phyloP scores from a whole-genome alignment of 2,888 invertebrate species.

The Opisthograptis luteolata region DNA sequence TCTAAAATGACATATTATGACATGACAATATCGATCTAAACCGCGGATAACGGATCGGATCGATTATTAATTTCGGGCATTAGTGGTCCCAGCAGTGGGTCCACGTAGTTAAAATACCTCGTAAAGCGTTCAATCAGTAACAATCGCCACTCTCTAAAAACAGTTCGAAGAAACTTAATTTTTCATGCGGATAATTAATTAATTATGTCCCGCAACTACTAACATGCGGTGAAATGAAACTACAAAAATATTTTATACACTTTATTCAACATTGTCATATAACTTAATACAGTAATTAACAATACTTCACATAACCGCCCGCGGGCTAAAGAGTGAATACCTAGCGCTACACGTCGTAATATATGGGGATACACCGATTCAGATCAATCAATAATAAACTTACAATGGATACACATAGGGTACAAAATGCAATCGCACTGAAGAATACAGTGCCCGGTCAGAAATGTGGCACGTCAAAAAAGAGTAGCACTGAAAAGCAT shows the following conservation, averaged over 20 bases:
- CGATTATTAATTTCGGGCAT: too few relatives aligned
- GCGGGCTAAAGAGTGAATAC: conserved; percentile 56
- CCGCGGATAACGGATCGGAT: too few relatives aligned
- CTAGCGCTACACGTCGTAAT: conserved; percentile 55
- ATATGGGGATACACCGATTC: conserved; percentile 32
- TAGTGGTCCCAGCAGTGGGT: too few relatives aligned
- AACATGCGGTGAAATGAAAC: too few relatives aligned
- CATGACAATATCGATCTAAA: too few relatives aligned
- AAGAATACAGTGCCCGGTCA: conserved; percentile 3
- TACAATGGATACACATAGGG: conserved; percentile 15
- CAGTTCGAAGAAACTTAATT: too few relatives aligned
- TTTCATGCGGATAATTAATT: too few relatives aligned
- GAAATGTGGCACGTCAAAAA: background rate
- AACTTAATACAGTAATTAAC: conserved; percentile 75
- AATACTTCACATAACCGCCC: conserved; percentile 59
- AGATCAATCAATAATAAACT: background rate
- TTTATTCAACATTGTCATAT: conserved; percentile 80
- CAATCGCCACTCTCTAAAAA: too few relatives aligned
- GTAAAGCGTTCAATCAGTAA: too few relatives aligned
- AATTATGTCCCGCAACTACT: too few relatives aligned
- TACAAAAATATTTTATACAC: conserved; percentile 63
- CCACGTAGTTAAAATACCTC: too few relatives aligned
- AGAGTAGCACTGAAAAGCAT: background rate
- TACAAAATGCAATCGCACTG: background rate
- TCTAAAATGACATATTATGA: too few relatives aligned